phyloP scores from a whole-genome alignment of 2,113 vertebrate species.

The Pachyramphus minor region DNA sequence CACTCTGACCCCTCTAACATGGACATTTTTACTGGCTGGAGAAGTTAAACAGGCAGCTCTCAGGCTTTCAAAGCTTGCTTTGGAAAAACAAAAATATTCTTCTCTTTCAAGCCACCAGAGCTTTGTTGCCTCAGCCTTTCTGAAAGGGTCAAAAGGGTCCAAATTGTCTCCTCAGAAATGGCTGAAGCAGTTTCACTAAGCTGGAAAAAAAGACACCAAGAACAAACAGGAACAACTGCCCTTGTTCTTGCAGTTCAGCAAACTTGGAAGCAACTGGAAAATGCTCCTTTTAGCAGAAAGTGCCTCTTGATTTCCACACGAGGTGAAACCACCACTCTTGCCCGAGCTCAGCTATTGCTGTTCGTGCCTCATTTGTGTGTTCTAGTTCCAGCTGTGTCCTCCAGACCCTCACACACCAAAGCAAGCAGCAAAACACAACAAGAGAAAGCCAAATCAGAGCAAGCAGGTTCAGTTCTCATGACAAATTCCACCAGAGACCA shows the following conservation, averaged over 20 bases:
- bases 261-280: neutral
- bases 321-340: neutral
- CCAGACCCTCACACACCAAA: neutral
- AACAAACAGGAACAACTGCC: neutral
- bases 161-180: neutral
- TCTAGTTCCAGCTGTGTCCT: neutral
- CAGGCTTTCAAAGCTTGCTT: neutral
- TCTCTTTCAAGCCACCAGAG: neutral
- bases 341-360: neutral
- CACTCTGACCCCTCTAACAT: neutral
- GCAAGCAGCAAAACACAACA: neutral
- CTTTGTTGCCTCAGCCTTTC: neutral
- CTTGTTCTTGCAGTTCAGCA: accelerated
- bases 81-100: neutral
- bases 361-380: neutral
- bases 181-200: neutral
- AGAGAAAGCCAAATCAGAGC: neutral
- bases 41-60: neutral
- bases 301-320: neutral
- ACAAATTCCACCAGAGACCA: neutral
- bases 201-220: neutral
- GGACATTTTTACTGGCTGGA: neutral
- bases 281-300: neutral
- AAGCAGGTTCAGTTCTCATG: neutral
- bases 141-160: neutral